Base-by-base conservation (phyloP, 2,113 vertebrate species). In the Oncorhynchus gorbuscha region DNA sequence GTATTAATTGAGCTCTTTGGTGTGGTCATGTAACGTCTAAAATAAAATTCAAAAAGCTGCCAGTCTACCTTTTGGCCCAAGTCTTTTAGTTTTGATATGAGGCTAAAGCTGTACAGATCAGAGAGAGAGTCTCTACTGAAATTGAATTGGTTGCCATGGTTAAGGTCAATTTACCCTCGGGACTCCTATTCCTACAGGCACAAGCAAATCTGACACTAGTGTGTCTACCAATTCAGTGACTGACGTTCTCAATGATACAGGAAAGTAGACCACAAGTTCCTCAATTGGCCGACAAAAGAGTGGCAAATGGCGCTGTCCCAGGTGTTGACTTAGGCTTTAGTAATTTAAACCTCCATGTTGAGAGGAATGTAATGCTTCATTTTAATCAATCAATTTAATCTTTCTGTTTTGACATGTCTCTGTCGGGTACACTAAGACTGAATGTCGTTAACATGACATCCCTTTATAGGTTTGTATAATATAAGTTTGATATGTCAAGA, bases 271-370 rank as follows among this genome's bases (percentile, higher is more conserved):
- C 55, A 58, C 59, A 11, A 62, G n/a, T 16, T n/a, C n/a, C 59
- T 16, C 1, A 22, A 62, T 13, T 13, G 7, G 59, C 59, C 7
- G n/a, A 62, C 16, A 69, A 69, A 69, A 16, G 49, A 49, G 45
- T 4, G 26, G 55, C 9, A 45, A 45, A 45, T 9, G 80, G 71
- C 5, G 80, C 84, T 90, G 77, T 91, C 85, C 73, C 14, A 39
- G 88, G 82, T 89, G 68, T 87, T 91, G 85, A 89, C 89, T 61
- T 49, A 0, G 70, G 22, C 64, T 64, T 64, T n/a, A n/a, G n/a
- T n/a, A n/a, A n/a, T n/a, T n/a, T n/a, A n/a, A n/a, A n/a, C n/a
- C n/a, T n/a, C 14, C 55, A 4, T 4, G 55, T 16, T 58, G 55
- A 58, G 55, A 58, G 16, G 55, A 58, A 58, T 16, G 16, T 58